Evolutionary conservation across 2,797 vertebrate species (phyloP), one percentile per base, ranked within the genome.

Genomic region (Danio albolineatus): DNA sequence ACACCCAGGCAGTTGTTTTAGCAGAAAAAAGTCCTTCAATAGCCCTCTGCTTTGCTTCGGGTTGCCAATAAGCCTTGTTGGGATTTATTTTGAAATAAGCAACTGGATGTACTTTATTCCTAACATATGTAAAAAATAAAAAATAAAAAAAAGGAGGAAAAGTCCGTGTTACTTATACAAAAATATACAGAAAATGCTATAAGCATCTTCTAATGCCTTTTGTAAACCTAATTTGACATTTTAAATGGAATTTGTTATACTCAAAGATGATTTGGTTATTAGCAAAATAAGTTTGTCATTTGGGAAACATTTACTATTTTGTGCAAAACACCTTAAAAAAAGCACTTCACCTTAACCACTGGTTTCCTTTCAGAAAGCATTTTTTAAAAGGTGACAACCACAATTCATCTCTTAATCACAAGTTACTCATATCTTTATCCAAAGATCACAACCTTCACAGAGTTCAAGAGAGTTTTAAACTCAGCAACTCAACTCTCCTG

Each of bases 301-400:
- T 36, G n/a, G 14, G 21, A n/a, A n/a, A 67, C n/a, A n/a, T 38
- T 0, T 10, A 16, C 44, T 3, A 49, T 19, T 56, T 56, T 64
- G n/a, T n/a, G 16, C 6, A 39, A 19, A 13, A 54, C 48, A 53
- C 16, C 2, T 39, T 53, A 4, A 56, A 53, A 56, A 53, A 57
- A 21, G 5, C 14, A 46, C 21, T 7, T 39, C 38, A 43, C n/a
- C 38, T 38, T 10, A 46, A 56, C 51, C 39, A 44, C 41, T 14
- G 0, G 12, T 76, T 76, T 66, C 74, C 17, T 9, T 14, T 36
- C 19, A 56, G 74, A 76, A 56, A 76, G 44, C 16, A 9, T 28
- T 17, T n/a, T 41, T 10, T 7, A 6, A 10, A 67, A 48, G 14
- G 28, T 70, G 65, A 41, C 43, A 67, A 59, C 53, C 76, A 78